A percentile compares a stretch with the other conserved stretches of the same genome.
phyloP scores from a whole-genome alignment of 2,888 invertebrate genomes.

The Drosophila silvestris region DNA sequence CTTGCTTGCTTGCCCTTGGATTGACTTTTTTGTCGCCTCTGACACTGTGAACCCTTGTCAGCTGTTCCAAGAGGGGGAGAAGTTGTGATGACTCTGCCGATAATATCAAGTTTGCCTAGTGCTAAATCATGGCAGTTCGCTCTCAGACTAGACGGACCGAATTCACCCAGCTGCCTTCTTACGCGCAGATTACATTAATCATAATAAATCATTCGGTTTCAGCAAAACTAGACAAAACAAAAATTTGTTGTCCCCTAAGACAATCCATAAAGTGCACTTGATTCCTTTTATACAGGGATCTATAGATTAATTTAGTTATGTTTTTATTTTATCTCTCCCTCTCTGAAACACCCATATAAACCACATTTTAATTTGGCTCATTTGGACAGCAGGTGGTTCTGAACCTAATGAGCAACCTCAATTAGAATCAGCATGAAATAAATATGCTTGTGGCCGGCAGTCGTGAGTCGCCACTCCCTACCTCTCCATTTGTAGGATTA shows the following conservation, averaged over 20 bases:
- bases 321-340: not conserved
- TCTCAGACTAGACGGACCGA: conserved; percentile 25
- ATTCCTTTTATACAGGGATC: not conserved
- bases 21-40: conserved; percentile 55
- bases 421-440: conserved; percentile 28
- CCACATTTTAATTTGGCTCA: conserved; percentile 9
- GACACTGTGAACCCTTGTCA: conserved; percentile 64
- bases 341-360: not conserved
- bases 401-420: conserved; percentile 29
- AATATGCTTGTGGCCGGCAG: not conserved
- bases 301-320: not conserved
- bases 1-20: conserved; percentile 46
- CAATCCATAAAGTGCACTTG: conserved; percentile 2
- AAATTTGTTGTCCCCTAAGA: not conserved
- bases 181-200: conserved; percentile 59
- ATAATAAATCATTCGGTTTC: conserved; percentile 66
- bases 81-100: conserved; percentile 42
- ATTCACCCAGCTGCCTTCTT: conserved; percentile 36
- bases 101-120: conserved; percentile 54
- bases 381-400: conserved; percentile 35
- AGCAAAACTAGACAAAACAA: conserved; percentile 1
- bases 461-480: not conserved
- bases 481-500: conserved; percentile 37
- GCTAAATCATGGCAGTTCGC: conserved; percentile 42
- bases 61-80: conserved; percentile 5